Evolutionary conservation across 2,113 vertebrate species (phyloP), one percentile per base, ranked within the genome.

Genomic region (Haliaeetus leucogaster): DNA sequence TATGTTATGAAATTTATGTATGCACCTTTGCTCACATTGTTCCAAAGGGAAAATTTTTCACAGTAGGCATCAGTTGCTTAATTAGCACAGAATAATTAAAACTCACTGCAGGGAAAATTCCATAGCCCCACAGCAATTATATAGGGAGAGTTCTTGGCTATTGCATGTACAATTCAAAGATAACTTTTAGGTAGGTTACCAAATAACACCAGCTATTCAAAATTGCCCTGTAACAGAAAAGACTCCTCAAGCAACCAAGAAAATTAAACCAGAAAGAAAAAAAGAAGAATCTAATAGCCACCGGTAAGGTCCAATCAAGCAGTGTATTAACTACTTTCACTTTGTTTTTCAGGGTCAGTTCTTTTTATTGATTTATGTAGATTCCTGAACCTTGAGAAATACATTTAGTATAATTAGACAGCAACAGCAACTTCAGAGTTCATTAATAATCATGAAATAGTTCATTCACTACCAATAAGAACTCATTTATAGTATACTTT

Each of bases 71-170:
- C 87, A 59, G 93, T 97, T 96, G 90, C 95, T 97, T 98, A 97
- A 98, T 98, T 98, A 98, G 95, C 95, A 94, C 73, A 79, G 94
- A 97, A 97, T 98, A 98, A 98, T 97, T 98, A 97, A 96, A 96
- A 96, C 94, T 96, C 95, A 96, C 95, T 94, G 95, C 93, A 95
- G 94, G 94, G 96, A 97, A 95, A 95, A 93, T 93, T 96, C 73
- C 74, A 56, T 67, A 86, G 71, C 84, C 93, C 82, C 89, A 76
- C 59, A 87, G 82, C 74, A 97, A 96, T 92, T 96, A 95, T 53
- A 78, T 42, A 91, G 87, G 84, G 92, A 91, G 72, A 94, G 55
- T 73, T 93, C 63, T 82, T 87, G 80, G 71, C 77, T 94, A 72
- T 73, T 91, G 76, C 58, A 45, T 40, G 11, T 25, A 85, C 73